A percentile compares a stretch with the other conserved stretches of the same genome.
These are phyloP conservation scores for Cosmia trapezina DNA, from an alignment of 2,888 invertebrate genomes.

Conservation along the genomic window DNA sequence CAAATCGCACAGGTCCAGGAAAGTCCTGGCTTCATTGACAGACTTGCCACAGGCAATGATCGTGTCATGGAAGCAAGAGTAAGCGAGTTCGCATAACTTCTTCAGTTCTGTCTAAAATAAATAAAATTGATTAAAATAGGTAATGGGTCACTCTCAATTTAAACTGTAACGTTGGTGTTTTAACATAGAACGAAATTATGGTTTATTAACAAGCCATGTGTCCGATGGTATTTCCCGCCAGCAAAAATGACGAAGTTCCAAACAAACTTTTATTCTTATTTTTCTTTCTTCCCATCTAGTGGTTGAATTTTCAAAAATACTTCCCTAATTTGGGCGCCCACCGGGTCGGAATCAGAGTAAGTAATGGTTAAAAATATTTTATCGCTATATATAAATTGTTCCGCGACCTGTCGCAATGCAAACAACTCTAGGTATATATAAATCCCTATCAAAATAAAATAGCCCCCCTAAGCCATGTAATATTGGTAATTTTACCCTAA, in stretches of 20 bases:
- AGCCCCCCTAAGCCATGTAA: no score
- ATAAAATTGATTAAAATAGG: neutral
- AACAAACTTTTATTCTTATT: neutral
- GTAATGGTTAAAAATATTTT: no score
- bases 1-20: slow-evolving; percentile 85
- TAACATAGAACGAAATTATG: neutral
- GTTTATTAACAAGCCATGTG: no score
- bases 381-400: no score
- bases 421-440: no score
- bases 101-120: slow-evolving; percentile 79
- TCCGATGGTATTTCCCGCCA: no score
- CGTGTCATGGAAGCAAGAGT: slow-evolving; percentile 84
- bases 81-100: slow-evolving; percentile 83
- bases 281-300: neutral
- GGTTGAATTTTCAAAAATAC: neutral
- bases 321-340: no score
- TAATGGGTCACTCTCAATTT: no score
- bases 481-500: no score
- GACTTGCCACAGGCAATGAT: slow-evolving; percentile 85
- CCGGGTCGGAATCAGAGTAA: no score
- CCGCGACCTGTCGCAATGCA: no score
- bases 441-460: no score
- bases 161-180: neutral
- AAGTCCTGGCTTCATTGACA: slow-evolving; percentile 84
- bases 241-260: neutral